Percentiles rank a stretch among this genome's conserved stretches.
These are phyloP conservation scores for Peromyscus melanophrys DNA, from an alignment of 2,797 vertebrate species.

Conservation along the genomic window DNA sequence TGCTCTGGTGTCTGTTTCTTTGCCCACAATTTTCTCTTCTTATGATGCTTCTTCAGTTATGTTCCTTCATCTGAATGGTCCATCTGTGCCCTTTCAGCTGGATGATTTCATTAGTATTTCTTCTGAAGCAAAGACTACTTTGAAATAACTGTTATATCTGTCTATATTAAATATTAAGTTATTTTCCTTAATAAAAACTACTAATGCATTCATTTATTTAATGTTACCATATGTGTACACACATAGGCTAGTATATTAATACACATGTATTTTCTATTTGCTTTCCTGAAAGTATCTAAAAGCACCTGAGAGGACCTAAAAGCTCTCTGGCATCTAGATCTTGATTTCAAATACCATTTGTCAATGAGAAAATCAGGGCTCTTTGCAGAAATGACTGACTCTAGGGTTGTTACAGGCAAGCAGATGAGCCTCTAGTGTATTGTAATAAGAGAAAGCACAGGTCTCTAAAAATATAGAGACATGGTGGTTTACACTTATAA, in stretches of 20 bases:
- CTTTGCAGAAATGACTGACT: not conserved
- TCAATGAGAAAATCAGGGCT: not conserved
- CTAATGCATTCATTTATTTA: conserved; percentile 1
- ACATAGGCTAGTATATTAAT: not conserved
- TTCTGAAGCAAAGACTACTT: not conserved
- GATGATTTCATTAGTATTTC: not conserved
- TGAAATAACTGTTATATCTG: not conserved
- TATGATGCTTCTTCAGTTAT: not conserved
- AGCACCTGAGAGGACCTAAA: not conserved
- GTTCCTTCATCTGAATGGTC: not conserved
- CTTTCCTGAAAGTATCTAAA: not conserved
- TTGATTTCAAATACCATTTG: conserved; percentile 7
- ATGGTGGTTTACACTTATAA: not conserved
- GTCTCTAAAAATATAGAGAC: not conserved
- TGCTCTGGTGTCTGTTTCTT: not conserved
- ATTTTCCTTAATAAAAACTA: not conserved
- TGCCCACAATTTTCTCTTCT: not conserved
- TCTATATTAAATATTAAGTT: not conserved
- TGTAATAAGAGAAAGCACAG: not conserved
- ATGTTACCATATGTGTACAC: not conserved
- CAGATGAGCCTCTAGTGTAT: not conserved
- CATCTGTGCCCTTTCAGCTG: not conserved
- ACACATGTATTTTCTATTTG: not conserved
- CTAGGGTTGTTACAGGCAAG: not conserved
- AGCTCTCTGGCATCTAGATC: not conserved